A percentile compares a stretch with the other conserved stretches of the same genome.
These are phyloP conservation scores for Drosophila sturtevanti DNA, from an alignment of 1,140 invertebrate genomes.

Conservation along the genomic window DNA sequence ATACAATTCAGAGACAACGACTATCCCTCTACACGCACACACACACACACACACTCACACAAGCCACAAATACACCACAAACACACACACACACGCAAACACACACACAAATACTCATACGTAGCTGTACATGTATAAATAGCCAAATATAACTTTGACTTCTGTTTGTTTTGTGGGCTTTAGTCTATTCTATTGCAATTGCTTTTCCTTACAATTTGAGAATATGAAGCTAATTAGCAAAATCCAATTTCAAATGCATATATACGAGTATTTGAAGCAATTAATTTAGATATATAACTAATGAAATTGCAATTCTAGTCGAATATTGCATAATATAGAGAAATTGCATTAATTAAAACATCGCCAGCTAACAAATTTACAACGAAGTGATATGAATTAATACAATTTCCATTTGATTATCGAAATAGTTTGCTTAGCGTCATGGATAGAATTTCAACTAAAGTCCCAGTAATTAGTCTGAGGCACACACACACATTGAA, in stretches of 20 bases:
- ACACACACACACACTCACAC: slow-evolving; percentile 5
- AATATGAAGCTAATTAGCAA: not conserved
- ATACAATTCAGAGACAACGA: slow-evolving; percentile 21
- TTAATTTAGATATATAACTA: not conserved
- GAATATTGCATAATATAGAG: slow-evolving; percentile 48
- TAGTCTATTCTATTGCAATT: not conserved
- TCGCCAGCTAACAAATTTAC: slow-evolving; percentile 36
- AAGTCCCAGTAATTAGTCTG: slow-evolving; percentile 26
- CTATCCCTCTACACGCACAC: slow-evolving; percentile 6
- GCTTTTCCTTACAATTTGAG: not conserved
- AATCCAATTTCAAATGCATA: not conserved
- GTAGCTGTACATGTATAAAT: slow-evolving; percentile 60
- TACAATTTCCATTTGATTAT: slow-evolving; percentile 38
- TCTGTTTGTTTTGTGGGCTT: slow-evolving; percentile 19
- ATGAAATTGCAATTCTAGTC: slow-evolving; percentile 19
- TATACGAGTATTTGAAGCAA: not conserved
- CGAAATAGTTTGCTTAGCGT: slow-evolving; percentile 24
- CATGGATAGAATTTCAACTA: slow-evolving; percentile 14
- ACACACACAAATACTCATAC: not conserved
- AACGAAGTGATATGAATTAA: slow-evolving; percentile 12
- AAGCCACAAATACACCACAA: slow-evolving; percentile 3
- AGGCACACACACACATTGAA: slow-evolving; percentile 27
- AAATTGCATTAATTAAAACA: slow-evolving; percentile 44
- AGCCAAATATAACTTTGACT: slow-evolving; percentile 40
- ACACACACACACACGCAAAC: slow-evolving; percentile 5